Evolutionary conservation across 2,797 vertebrate genomes (phyloP), one percentile per base, ranked within the genome.

Genomic region (Muraenolepis orangiensis): DNA sequence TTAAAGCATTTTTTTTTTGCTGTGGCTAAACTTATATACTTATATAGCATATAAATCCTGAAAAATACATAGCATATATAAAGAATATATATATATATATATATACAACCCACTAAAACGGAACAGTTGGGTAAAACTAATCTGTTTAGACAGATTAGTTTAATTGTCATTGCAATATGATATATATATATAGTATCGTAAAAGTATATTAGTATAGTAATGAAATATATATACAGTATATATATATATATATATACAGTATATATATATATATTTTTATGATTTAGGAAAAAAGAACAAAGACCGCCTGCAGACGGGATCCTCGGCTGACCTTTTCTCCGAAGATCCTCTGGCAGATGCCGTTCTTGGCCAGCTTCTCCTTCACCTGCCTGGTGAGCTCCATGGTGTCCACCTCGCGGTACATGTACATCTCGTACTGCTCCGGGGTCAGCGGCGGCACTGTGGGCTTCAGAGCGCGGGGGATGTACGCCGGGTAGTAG

Each of bases 401-500:
- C 13, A 97, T 80, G 0, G 98, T 99, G 92, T 99, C 98, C 89
- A 99, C 98, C 87, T 99, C 98, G 2, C 96, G 91, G 92, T 99
- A 99, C 98, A 99, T 99, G 93, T 99, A 99, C 88, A 97, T 94
- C 91, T 99, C 98, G 0, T 99, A 99, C 93, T 99, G 98, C 90
- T 99, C 98, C 0, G 98, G 97, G 0, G 98, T 99, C 86, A 99
- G 94, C 0, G 98, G 98, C 0, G 98, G 97, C 75, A 99, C 97
- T 0, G 97, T 98, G 77, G 98, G 98, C 85, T 98, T 98, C 32
- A 98, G 94, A 4, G 95, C 94, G 3, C 97, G 95, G 0, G 96
- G 96, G 81, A 97, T 96, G 0, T 97, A 99, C 0, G 96, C 88
- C 0, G 97, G 95, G 88, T 96, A 98, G 87, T 95, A 97, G 61